Percentiles rank a stretch among this genome's conserved stretches.
Evolutionary conservation across 2,797 vertebrate genomes (phyloP).

Genomic region (Atherinosoma microstoma): DNA sequence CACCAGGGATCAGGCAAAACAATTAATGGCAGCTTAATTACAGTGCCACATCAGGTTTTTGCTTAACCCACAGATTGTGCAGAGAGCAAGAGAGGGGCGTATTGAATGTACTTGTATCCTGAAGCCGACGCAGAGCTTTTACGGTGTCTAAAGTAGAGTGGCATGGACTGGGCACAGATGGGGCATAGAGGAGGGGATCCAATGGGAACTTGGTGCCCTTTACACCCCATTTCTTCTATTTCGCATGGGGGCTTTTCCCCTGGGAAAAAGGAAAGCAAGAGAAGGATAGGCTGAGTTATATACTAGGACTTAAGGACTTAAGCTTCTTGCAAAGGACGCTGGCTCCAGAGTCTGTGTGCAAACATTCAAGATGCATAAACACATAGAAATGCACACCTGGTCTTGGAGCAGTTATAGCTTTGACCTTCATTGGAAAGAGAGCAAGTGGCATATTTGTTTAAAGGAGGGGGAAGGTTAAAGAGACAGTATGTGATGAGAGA

Average conservation of each 20-base stretch:
- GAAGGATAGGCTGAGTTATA: conserved; percentile 55
- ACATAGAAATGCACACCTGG: conserved; percentile 38
- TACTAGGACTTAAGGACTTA: conserved; percentile 42
- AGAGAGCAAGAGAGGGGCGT: conserved; percentile 33
- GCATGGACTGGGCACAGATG: conserved; percentile 71
- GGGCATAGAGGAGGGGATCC: conserved; percentile 66
- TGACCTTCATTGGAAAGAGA: conserved; percentile 32
- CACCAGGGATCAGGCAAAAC: conserved; percentile 68
- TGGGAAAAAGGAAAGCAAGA: conserved; percentile 50
- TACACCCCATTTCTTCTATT: conserved; percentile 73
- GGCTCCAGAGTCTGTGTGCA: conserved; percentile 14
- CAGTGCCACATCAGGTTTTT: conserved; percentile 62
- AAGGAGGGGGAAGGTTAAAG: neutral
- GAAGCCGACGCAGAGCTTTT: conserved; percentile 28
- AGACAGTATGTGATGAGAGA: conserved; percentile 6
- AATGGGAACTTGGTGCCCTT: conserved; percentile 81
- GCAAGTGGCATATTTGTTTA: neutral
- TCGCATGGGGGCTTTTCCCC: conserved; percentile 73
- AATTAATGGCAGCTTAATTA: conserved; percentile 79
- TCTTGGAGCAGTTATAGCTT: conserved; percentile 28
- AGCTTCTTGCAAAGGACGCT: conserved; percentile 46
- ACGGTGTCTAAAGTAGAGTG: conserved; percentile 49
- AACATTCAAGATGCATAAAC: conserved; percentile 17
- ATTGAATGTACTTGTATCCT: conserved; percentile 30
- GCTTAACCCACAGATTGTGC: conserved; percentile 56